Base-by-base conservation (phyloP, 2,113 vertebrate genomes). In the Pelusios castaneus region DNA sequence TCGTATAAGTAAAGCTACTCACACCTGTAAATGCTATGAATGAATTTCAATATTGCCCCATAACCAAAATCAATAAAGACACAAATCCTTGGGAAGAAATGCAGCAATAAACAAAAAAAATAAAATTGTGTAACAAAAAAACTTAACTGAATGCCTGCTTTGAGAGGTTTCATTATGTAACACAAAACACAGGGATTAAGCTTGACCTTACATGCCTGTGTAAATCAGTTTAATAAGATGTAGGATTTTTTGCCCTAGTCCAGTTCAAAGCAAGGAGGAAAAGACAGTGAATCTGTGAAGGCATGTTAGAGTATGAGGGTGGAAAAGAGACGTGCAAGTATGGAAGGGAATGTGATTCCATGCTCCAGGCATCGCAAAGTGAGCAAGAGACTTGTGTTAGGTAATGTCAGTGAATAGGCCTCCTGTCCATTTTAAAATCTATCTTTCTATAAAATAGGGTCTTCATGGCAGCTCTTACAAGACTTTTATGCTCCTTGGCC, bases 51-150 rank as follows among this genome's bases (percentile, higher is more conserved):
- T 70, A 70, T 78, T 1, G 0, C 67, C 84, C 81, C 17, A 73
- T 38, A 12, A 51, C 63, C 34, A 80, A 34, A 84, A 52, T 17
- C 70, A 19, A 76, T 4, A 70, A 19, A 55, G 8, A 54, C 91
- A 25, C 49, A 90, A 80, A 88, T 58, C 67, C 80, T 80, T 83
- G 75, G 89, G 78, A 92, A 88, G 67, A 60, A 86, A 56, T 75
- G 60, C 47, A 55, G n/a, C n/a, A 67, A 45, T 16, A 78, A 83
- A 92, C 25, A 55, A 84, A 81, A 67, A 93, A 95, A 47, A 54
- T 58, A 93, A 95, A 47, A 54, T 58, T 73, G 8, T 75, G 19
- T 60, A 52, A 56, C 34, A 77, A 31, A 83, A 87, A 85, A 55
- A 4, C 76, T 80, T 54, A 41, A 25, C 58, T 52, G 24, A 84